Conservation (phyloP, 2,113 vertebrate genomes). For the Romanogobio albipinnatus region DNA sequence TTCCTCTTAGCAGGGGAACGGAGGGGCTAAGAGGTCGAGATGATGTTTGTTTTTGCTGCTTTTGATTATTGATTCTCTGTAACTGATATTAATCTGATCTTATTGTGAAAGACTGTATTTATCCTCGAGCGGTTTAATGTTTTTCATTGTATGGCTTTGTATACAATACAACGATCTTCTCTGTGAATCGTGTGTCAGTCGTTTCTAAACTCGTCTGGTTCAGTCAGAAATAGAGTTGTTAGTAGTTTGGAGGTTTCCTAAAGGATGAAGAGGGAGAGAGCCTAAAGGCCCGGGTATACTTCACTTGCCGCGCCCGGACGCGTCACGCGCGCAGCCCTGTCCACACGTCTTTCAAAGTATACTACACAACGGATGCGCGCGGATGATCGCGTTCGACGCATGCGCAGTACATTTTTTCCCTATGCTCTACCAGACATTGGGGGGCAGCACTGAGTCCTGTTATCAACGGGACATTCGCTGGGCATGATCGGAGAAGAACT, state of each 20-base stretch:
- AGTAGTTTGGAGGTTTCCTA: background rate
- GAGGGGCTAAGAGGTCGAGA: background rate
- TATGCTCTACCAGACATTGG: too few relatives aligned
- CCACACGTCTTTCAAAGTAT: too few relatives aligned
- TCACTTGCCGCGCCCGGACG: too few relatives aligned
- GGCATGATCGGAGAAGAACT: too few relatives aligned
- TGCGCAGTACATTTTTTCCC: too few relatives aligned
- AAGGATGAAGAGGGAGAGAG: too few relatives aligned
- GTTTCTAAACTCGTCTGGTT: background rate
- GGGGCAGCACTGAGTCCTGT: too few relatives aligned
- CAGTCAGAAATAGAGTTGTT: background rate
- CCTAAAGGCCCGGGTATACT: too few relatives aligned
- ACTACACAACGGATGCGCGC: too few relatives aligned
- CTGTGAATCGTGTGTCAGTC: background rate
- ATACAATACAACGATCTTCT: background rate
- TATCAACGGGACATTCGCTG: too few relatives aligned
- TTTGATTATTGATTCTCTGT: background rate
- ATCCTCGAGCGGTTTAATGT: conserved; percentile 17
- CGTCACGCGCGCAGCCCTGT: too few relatives aligned
- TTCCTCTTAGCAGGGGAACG: background rate
- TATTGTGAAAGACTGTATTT: conserved; percentile 31
- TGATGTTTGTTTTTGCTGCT: conserved; percentile 13
- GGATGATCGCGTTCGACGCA: too few relatives aligned
- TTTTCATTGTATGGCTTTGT: conserved; percentile 6
- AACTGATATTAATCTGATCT: conserved; percentile 9